Evolutionary conservation across 2,888 invertebrate genomes (phyloP).

Genomic region (Caenorhabditis sp.): DNA sequence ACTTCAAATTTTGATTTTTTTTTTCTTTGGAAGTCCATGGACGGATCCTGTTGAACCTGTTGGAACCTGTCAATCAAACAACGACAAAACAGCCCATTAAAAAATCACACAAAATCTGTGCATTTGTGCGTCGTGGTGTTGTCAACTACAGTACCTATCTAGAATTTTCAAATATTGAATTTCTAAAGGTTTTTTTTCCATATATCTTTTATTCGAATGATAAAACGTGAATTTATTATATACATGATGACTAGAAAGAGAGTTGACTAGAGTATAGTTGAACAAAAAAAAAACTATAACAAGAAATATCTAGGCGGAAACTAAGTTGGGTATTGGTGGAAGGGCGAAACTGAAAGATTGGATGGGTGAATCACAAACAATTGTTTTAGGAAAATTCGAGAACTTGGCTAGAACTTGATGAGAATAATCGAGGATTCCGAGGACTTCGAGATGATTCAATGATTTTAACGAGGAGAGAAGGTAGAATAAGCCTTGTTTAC

Average conservation of each 20-base stretch:
- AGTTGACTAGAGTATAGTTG: slow-evolving; percentile 3
- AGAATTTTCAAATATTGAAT: no score
- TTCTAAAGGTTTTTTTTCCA: no score
- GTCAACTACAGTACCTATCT: no score
- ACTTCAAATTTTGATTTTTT: no score
- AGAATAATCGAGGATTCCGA: slow-evolving; percentile 35
- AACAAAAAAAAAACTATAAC: neutral
- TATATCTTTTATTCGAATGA: no score
- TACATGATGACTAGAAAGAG: neutral
- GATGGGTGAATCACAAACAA: slow-evolving; percentile 30
- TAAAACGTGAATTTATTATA: neutral
- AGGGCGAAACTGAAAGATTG: slow-evolving; percentile 20
- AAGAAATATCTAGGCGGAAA: slow-evolving; percentile 11
- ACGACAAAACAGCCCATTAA: no score
- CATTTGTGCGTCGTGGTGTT: no score
- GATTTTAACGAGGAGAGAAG: slow-evolving; percentile 17
- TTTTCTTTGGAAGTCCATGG: no score
- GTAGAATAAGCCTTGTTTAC: slow-evolving; percentile 16
- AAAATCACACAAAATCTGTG: no score
- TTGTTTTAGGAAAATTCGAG: slow-evolving; percentile 15
- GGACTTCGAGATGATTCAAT: slow-evolving; percentile 32
- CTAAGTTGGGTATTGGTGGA: slow-evolving; percentile 26
- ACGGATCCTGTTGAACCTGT: no score
- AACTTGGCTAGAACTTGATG: slow-evolving; percentile 26
- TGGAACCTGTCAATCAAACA: no score